These are phyloP conservation scores for Drosophila pseudotakahashii DNA, from an alignment of 2,888 invertebrate species.

Conservation along the genomic window DNA sequence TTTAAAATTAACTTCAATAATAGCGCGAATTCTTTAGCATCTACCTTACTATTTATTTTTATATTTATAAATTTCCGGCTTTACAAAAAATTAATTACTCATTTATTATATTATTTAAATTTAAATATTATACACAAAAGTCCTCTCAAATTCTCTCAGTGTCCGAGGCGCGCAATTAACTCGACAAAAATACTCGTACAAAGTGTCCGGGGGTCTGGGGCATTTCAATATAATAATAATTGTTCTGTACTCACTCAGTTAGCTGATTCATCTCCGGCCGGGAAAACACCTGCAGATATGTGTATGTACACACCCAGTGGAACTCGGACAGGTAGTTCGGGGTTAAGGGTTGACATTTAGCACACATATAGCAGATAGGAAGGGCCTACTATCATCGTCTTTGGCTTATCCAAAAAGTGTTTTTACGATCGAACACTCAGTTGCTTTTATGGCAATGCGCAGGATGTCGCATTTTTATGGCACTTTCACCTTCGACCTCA, in stretches of 20 bases:
- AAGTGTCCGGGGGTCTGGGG: constrained; percentile 1
- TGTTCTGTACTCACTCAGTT: constrained; percentile 25
- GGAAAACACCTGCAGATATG: constrained; percentile 37
- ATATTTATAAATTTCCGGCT: no score
- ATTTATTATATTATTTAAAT: no score
- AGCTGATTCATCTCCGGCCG: constrained; percentile 37
- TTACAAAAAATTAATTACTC: no score
- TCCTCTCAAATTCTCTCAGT: neutral
- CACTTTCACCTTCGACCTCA: constrained; percentile 40
- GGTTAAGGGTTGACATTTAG: constrained; percentile 15
- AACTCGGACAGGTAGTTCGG: constrained; percentile 17
- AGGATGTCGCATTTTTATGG: constrained; percentile 42
- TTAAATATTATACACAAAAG: no score
- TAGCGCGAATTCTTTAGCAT: no score
- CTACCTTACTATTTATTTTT: no score
- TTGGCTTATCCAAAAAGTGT: constrained; percentile 14
- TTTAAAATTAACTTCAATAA: no score
- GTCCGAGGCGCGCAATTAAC: constrained; percentile 23
- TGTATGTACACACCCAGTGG: neutral
- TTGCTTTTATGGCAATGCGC: constrained; percentile 25
- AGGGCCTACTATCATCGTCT: constrained; percentile 17
- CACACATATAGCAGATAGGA: neutral
- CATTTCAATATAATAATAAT: constrained; percentile 32
- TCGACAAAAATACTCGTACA: neutral
- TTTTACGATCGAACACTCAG: constrained; percentile 32